A percentile compares a stretch with the other conserved stretches of the same genome.
Conservation (phyloP, 2,888 invertebrate genomes). For the Patella depressa region DNA sequence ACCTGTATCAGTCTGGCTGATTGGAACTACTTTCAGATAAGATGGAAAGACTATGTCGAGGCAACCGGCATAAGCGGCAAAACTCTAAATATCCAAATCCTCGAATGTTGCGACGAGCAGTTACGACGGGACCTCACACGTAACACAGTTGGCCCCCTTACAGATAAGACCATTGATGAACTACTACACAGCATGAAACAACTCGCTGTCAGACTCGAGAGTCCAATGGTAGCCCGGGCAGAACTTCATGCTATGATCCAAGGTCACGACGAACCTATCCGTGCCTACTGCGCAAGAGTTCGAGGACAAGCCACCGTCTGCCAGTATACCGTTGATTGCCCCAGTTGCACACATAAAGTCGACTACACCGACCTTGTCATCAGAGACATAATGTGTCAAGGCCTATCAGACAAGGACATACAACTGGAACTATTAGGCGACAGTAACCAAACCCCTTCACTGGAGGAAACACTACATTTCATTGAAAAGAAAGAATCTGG, state of each 20-base stretch:
- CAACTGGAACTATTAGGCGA: no score
- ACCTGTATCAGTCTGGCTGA: not conserved
- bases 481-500: conserved; percentile 46
- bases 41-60: not conserved
- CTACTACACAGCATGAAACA: not conserved
- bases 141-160: not conserved
- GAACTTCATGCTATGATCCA: conserved; percentile 24
- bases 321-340: not conserved
- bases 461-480: conserved; percentile 42
- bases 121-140: not conserved
- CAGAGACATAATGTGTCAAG: conserved; percentile 28
- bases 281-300: conserved; percentile 40
- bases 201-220: not conserved
- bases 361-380: conserved; percentile 37
- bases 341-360: conserved; percentile 22
- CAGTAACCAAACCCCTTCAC: not conserved
- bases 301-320: conserved; percentile 38
- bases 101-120: not conserved
- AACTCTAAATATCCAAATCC: not conserved
- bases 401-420: conserved; percentile 33
- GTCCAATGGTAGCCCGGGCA: not conserved
- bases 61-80: not conserved
- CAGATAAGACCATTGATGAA: not conserved
- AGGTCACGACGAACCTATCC: conserved; percentile 38
- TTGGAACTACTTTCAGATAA: not conserved